Conservation (phyloP, 2,113 vertebrate genomes). For the Columbina picui region DNA sequence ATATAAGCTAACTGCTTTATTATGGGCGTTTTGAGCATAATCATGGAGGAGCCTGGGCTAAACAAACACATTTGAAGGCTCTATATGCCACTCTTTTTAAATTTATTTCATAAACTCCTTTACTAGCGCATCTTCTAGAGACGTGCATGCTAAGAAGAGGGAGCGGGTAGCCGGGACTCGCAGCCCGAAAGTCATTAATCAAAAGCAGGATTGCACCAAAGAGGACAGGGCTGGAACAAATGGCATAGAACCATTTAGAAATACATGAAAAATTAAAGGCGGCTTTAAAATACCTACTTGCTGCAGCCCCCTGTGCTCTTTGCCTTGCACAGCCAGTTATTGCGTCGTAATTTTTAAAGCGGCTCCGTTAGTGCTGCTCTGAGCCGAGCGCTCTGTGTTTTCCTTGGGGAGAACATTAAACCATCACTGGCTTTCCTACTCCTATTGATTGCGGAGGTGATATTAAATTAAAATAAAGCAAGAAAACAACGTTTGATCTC, state of each 20-base stretch:
- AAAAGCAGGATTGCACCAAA: not conserved
- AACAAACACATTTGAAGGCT: not conserved
- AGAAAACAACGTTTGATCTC: not conserved
- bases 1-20: not conserved
- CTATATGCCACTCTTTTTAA: no score
- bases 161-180: not conserved
- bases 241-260: not conserved
- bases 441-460: slow-evolving; percentile 17
- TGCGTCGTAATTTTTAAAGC: not conserved
- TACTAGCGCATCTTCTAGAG: not conserved
- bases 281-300: not conserved
- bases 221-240: not conserved
- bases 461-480: slow-evolving; percentile 38
- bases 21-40: not conserved
- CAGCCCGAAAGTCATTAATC: not conserved
- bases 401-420: slow-evolving; percentile 3
- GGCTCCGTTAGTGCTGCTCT: not conserved
- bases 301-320: not conserved
- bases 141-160: not conserved
- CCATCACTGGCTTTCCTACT: not conserved
- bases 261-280: not conserved
- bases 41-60: not conserved
- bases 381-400: not conserved
- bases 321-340: not conserved
- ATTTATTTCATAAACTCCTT: not conserved